Base-by-base conservation (phyloP, 2,888 invertebrate genomes). In the Sepiola atlantica region DNA sequence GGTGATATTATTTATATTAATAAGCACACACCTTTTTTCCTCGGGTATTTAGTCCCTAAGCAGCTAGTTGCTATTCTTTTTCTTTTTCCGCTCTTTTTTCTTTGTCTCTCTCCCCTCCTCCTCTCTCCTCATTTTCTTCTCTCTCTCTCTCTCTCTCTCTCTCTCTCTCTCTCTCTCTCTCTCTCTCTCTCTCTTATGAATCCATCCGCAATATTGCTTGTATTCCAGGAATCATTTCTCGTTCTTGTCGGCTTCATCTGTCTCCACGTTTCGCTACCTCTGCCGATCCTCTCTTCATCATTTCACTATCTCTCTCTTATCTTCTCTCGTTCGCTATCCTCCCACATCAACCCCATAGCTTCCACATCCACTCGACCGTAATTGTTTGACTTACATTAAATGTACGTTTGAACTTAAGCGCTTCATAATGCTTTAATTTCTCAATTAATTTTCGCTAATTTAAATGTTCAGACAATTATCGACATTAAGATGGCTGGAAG, bases 221-320 rank as follows among this genome's bases (percentile, higher is more conserved):
- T 45, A 45, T 45, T 45, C 45, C 45, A 45, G 45, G 8, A 45
- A 45, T 45, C 45, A 45, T 77, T 14, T 14, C 16, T 77, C 45
- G 0, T 16, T n/a, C 14, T n/a, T n/a, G 0, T n/a, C n/a, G 2
- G 14, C n/a, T n/a, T 16, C n/a, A 14, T 12, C n/a, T 12, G 0
- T 8, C n/a, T 3, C 16, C 10, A 10, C n/a, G n/a, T 45, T 4
- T 4, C 45, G 45, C 45, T 8, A 8, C 45, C n/a, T 14, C n/a
- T 10, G 3, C n/a, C 10, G 2, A 14, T 1, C 61, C 12, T 28
- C 28, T 28, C 4, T 28, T 0, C 28, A 10, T n/a, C 4, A 8
- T 61, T 24, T 61, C 77, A 0, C n/a, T n/a, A 10, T n/a, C 77
- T n/a, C 77, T n/a, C n/a, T 61, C n/a, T 12, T n/a, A n/a, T 16